phyloP scores from a whole-genome alignment of 2,113 vertebrate genomes.

The Loxodonta africana region DNA sequence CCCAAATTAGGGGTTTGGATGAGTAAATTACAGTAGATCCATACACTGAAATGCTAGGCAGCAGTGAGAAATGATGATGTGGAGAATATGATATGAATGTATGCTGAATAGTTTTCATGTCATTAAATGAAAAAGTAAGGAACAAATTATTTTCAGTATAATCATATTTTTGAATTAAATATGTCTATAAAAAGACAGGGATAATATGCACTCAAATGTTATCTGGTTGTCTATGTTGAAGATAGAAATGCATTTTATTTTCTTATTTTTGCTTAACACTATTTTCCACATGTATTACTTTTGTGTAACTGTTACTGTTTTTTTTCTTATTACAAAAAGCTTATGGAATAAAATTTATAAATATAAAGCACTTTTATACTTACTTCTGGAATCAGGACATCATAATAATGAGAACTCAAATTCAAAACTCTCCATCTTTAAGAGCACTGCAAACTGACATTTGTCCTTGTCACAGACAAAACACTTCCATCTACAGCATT shows the following conservation, averaged over 20 bases:
- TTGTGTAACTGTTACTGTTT: conserved; percentile 53
- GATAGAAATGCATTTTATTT: conserved; percentile 47
- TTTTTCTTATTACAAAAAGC: conserved; percentile 61
- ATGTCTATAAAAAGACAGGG: not conserved
- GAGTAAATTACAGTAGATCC: conserved; percentile 58
- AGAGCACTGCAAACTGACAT: conserved; percentile 69
- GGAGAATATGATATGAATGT: conserved; percentile 60
- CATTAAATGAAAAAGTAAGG: conserved; percentile 50
- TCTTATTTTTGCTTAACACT: conserved; percentile 64
- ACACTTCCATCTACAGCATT: conserved; percentile 76
- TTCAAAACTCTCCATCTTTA: conserved; percentile 70
- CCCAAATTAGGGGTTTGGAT: conserved; percentile 51
- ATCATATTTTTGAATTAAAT: conserved; percentile 68
- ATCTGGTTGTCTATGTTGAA: conserved; percentile 50
- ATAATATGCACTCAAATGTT: conserved; percentile 45
- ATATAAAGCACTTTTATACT: conserved; percentile 53
- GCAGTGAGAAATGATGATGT: conserved; percentile 49
- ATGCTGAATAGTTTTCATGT: conserved; percentile 54
- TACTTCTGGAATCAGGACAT: conserved; percentile 48
- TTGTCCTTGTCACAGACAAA: conserved; percentile 77
- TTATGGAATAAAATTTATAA: conserved; percentile 60
- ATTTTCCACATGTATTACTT: conserved; percentile 55
- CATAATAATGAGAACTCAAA: conserved; percentile 74
- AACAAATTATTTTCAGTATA: conserved; percentile 57
- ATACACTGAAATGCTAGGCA: conserved; percentile 46